Evolutionary conservation across 2,797 vertebrate genomes (phyloP).

Genomic region (Eurystomus glaucurus): DNA sequence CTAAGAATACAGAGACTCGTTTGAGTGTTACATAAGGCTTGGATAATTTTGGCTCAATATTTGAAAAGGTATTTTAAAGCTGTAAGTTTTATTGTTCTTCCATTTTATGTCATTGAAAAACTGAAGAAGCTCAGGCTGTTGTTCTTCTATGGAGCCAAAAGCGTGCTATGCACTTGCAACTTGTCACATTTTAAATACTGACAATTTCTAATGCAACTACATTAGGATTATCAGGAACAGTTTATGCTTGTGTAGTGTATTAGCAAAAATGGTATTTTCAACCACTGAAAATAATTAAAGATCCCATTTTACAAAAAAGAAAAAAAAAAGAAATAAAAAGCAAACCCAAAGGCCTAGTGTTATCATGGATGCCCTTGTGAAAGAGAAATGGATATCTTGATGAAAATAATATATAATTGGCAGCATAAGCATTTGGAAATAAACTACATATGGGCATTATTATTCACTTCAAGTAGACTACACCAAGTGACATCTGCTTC

Average conservation of each 20-base stretch:
- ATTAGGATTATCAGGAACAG: neutral
- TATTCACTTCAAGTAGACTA: neutral
- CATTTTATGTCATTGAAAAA: neutral
- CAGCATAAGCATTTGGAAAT: neutral
- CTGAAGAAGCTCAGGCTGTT: neutral
- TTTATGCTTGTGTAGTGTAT: neutral
- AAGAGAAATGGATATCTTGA: neutral
- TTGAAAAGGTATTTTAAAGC: neutral
- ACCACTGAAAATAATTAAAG: neutral
- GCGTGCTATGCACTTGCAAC: neutral
- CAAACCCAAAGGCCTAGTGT: neutral
- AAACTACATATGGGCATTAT: neutral
- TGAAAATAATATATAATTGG: neutral
- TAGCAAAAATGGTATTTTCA: neutral
- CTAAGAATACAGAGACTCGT: neutral
- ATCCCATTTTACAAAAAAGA: neutral
- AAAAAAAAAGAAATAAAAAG: neutral
- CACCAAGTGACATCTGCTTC: neutral
- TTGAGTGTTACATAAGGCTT: neutral
- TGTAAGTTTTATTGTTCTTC: neutral
- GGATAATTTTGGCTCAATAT: neutral
- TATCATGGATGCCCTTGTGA: accelerated
- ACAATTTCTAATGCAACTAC: neutral
- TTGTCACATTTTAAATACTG: neutral
- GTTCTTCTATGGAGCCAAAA: neutral